These are phyloP conservation scores for Gavialis gangeticus DNA, from an alignment of 2,113 vertebrate genomes.

Conservation along the genomic window DNA sequence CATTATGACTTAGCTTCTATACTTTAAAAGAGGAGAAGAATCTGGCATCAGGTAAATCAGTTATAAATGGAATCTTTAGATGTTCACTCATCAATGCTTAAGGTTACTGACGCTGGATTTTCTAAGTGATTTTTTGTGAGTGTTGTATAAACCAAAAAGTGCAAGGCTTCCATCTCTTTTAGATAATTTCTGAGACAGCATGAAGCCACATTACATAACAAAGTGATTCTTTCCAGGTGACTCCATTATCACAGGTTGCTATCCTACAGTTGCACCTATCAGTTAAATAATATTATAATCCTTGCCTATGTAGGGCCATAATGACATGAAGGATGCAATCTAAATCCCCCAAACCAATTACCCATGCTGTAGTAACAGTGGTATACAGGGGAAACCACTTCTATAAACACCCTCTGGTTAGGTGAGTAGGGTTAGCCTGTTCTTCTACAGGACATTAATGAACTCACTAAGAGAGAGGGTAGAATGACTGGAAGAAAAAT, in stretches of 20 bases:
- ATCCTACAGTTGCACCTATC: background rate
- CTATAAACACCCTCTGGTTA: background rate
- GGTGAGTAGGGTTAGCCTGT: background rate
- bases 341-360: background rate
- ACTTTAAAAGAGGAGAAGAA: background rate
- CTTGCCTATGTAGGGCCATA: background rate
- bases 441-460: background rate
- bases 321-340: background rate
- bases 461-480: background rate
- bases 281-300: background rate
- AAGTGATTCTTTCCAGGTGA: background rate
- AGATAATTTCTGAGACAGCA: background rate
- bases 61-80: background rate
- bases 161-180: no score
- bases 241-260: background rate
- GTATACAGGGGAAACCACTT: background rate
- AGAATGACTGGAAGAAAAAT: background rate
- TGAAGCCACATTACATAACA: background rate
- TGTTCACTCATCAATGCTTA: background rate
- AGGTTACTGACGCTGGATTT: no score
- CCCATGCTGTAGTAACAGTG: background rate
- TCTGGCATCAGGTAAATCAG: background rate
- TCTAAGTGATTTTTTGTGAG: no score
- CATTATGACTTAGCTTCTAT: background rate
- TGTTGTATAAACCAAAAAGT: no score